Conservation (phyloP, 35 echinoderm and acorn worm genomes). For the Hemicentrotus pulcherrimus region DNA sequence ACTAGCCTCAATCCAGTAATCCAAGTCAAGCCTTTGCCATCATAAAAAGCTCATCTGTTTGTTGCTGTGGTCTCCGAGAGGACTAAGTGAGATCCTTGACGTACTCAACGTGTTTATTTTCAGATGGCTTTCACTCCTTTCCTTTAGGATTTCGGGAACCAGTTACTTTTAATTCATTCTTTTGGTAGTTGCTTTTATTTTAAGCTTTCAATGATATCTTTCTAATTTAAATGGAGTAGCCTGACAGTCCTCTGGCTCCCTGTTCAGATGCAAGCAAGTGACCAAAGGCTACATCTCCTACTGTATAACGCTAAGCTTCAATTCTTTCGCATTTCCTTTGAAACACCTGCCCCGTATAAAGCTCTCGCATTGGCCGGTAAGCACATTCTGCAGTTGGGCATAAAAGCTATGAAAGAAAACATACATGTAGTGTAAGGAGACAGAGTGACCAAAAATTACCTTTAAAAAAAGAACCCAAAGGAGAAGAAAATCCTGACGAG, state of each 20-base stretch:
- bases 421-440: background rate
- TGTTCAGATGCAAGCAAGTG: background rate
- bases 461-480: background rate
- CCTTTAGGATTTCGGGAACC: background rate
- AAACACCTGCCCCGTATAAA: background rate
- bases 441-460: background rate
- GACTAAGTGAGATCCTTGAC: slow-evolving; percentile 13
- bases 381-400: background rate
- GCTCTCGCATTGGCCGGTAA: background rate
- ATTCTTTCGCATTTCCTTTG: background rate
- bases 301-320: background rate
- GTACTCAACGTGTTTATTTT: slow-evolving; percentile 28
- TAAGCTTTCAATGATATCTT: background rate
- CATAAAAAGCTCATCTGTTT: slow-evolving; percentile 40
- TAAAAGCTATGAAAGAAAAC: background rate
- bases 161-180: slow-evolving; percentile 34
- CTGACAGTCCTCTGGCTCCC: background rate
- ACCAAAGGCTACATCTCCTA: background rate
- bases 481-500: no score
- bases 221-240: background rate
- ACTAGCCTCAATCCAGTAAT: slow-evolving; percentile 23
- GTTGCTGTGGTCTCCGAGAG: slow-evolving; percentile 22
- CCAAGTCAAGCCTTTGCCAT: background rate
- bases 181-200: background rate
- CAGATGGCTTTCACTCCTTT: background rate